Evolutionary conservation across 2,113 vertebrate genomes (phyloP).

Genomic region (Callithrix jacchus): DNA sequence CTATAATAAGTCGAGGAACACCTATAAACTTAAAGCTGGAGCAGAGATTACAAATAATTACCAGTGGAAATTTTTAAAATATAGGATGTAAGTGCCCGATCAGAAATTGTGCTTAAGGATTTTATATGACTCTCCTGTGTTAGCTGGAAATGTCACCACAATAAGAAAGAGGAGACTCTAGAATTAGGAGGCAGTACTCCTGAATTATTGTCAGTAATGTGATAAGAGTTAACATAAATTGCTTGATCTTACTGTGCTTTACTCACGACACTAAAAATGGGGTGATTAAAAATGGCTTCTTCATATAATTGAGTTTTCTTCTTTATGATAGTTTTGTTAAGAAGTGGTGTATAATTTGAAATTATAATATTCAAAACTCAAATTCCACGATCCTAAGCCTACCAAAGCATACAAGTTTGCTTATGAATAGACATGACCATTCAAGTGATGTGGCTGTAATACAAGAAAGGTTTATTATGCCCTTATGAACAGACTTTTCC

Average conservation of each 20-base stretch:
- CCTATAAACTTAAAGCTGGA: neutral
- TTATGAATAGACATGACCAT: neutral
- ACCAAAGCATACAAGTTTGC: neutral
- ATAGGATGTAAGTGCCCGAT: neutral
- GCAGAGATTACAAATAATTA: neutral
- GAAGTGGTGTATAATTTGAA: neutral
- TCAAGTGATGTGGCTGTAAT: neutral
- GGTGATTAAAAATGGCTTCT: neutral
- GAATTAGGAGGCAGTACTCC: neutral
- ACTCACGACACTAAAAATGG: neutral
- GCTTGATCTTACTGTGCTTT: neutral
- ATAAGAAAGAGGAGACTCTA: neutral
- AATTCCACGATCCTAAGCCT: neutral
- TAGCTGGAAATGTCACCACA: neutral
- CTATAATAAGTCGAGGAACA: neutral
- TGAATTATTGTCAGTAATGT: neutral
- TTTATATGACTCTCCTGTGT: neutral
- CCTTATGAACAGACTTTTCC: neutral
- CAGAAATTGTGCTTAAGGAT: neutral
- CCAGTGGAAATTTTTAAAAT: neutral
- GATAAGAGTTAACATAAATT: neutral
- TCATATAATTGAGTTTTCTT: neutral
- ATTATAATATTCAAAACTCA: constrained; percentile 16
- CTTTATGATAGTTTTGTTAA: neutral
- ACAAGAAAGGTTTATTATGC: neutral